phyloP scores from a whole-genome alignment of 92 coral and sea anemone species.

The Actinostola sp. region DNA sequence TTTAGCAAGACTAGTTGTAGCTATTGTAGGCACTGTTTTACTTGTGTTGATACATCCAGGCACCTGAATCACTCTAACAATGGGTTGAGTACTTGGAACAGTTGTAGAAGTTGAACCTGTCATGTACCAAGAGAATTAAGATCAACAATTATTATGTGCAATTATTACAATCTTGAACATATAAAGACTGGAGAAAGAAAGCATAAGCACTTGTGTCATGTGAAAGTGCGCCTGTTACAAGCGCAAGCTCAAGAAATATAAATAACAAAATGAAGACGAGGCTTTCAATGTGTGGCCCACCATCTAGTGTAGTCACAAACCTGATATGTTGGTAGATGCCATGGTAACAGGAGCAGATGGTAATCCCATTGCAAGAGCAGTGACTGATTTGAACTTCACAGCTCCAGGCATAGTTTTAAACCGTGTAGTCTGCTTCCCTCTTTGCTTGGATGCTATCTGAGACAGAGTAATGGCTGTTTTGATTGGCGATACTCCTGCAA shows the following conservation, averaged over 20 bases:
- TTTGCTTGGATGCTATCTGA: constrained; percentile 76
- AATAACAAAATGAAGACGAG: too few species aligned
- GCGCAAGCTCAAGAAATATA: too few species aligned
- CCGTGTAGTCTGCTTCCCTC: constrained; percentile 69
- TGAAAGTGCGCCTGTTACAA: too few species aligned
- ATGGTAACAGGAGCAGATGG: constrained; percentile 80
- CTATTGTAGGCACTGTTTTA: constrained; percentile 78
- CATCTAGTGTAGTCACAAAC: constrained; percentile 3
- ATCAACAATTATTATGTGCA: too few species aligned
- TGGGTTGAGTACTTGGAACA: constrained; percentile 70
- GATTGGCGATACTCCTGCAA: constrained; percentile 37
- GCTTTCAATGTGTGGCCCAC: too few species aligned
- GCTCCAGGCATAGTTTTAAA: constrained; percentile 89
- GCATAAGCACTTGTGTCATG: too few species aligned
- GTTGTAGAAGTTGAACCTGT: constrained; percentile 42
- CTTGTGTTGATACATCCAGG: constrained; percentile 69
- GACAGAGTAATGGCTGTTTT: constrained; percentile 65
- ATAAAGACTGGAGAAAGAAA: too few species aligned
- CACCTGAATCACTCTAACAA: constrained; percentile 80
- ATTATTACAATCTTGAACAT: too few species aligned
- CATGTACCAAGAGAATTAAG: background rate
- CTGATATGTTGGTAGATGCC: constrained; percentile 62
- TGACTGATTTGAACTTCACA: constrained; percentile 82
- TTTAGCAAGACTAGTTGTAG: constrained; percentile 63
- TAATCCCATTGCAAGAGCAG: constrained; percentile 82